Base-by-base conservation (phyloP, 2,888 invertebrate species). In the Dolichomitus sp. region DNA sequence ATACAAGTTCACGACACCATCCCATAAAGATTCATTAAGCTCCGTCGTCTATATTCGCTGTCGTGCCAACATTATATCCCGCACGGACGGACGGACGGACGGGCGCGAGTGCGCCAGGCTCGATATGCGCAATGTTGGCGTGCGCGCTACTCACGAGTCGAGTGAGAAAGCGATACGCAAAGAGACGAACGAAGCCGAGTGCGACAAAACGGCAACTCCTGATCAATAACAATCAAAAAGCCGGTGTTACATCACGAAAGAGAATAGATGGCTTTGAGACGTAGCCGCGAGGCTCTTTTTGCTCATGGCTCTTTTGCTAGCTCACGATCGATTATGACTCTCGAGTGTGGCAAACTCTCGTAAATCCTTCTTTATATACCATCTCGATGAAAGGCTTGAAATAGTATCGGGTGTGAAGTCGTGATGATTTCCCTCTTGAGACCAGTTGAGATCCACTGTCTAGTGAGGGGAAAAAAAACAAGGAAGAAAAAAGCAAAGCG, bases 1-100 rank as follows among this genome's bases (percentile, higher is more conserved):
- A 92, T 91, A 93, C 92, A 93, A 93, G 93, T 93, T 93, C 93
- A 93, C 93, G 92, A 92, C 93, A 93, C 91, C 91, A 91, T 91
- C 91, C 92, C 92, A 93, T 93, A 93, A 93, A 93, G 93, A 93
- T 93, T 93, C 93, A 93, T 93, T 93, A 93, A 92, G 92, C 88
- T 90, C 89, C 88, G 89, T 87, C 91, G 90, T 92, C 92, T 90
- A 90, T 92, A 91, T 91, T 91, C 89, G 90, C 88, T 85, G 91
- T 92, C 92, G 91, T 92, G 90, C 89, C 90, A 90, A 90, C 92
- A 90, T 91, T 92, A 90, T 92, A 89, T 88, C 88, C 87, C 85
- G 87, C 88, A 84, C 86, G 87, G 30, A 48, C 48, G 57, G 30
- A 48, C 48, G 57, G 27, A 40, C 66, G 68, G 4, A 4, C 81